Base-by-base conservation (phyloP, 2,797 vertebrate species). In the Pteropus rufus region DNA sequence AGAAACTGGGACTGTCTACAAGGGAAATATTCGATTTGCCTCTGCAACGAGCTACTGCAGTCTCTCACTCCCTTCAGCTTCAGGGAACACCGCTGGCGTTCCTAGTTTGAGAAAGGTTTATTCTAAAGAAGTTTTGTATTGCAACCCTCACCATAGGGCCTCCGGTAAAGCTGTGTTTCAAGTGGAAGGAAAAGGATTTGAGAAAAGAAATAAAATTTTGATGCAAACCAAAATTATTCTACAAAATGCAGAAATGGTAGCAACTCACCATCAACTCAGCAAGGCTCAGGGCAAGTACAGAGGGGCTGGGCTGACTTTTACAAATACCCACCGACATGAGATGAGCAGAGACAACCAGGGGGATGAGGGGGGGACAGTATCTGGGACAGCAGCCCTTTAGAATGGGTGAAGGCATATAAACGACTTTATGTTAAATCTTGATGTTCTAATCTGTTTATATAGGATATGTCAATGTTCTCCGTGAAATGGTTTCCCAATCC, bases 371-470 rank as follows among this genome's bases (percentile, higher is more conserved):
- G 26, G 54, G 16, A 41, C 36, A 11, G 77, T 1, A 2, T 34
- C 87, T 41, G 60, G 75, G 77, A 70, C 14, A 21, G 58, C 3
- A 67, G 88, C 96, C 95, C 93, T 93, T 87, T 14, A 76, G 29
- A 39, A 72, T 6, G 26, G 54, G 46, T 19, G 46, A 44, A 24
- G 62, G 89, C 14, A 36, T 9, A 67, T 7, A 23, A 29, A 91
- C 56, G 82, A 52, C n/a, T 72, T 49, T 16, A 34, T 4, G 24
- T 46, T n/a, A 62, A 72, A 58, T 24, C 73, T 65, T 26, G 46
- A 26, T 0, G 23, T 93, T 89, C 52, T 90, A 36, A 26, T n/a
- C 52, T 67, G 44, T 62, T 31, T n/a, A 79, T 1, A 44, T 9
- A 19, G 80, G 62, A 23, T 6, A 62, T 12, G 64, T 26, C 11